Base-by-base conservation (phyloP, 2,888 invertebrate species). In the Apomyelois bistriatella region DNA sequence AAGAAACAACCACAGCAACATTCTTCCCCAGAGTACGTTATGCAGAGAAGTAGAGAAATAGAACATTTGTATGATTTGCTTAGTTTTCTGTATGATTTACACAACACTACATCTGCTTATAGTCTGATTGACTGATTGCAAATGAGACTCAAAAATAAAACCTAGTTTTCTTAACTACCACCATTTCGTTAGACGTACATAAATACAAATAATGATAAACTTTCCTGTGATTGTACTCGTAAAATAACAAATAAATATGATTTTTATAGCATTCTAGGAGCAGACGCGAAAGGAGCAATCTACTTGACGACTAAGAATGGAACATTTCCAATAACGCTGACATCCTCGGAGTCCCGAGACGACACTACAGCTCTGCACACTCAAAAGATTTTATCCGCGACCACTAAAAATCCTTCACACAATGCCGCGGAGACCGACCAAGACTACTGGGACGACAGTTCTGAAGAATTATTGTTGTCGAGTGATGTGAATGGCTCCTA, bases 281-380 rank as follows among this genome's bases (percentile, higher is more conserved):
- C 69, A 59, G 78, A 83, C 65, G 80, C 79, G 58, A 89, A 88
- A 79, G 90, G 90, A 76, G 85, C 87, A 61, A 80, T 89, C 73
- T 89, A 86, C 80, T 85, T 89, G 82, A 86, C 90, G 68, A 86
- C 85, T 70, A 83, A 86, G 79, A 89, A 90, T 81, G 87, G 83
- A 79, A 89, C 90, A 66, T 88, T 85, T 80, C 88, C 89, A 85
- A 88, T 89, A 85, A 76, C 79, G 75, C 77, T 89, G 79, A 79
- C 86, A 69, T 79, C 85, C 68, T 65, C 76, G 67, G 75, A 74
- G 66, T 67, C 81, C 64, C 80, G 70, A 50, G 83, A 79, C 72
- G 78, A 62, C 65, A 64, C 68, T 64, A 73, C 76, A 70, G 62
- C 74, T 65, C 72, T 74, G 72, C 75, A 71, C 74, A 70, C 80